Evolutionary conservation across 37 sponge, comb jelly and placozoan species (phyloP), one percentile per base, ranked within the genome.

Genomic region (Eunapius fragilis): DNA sequence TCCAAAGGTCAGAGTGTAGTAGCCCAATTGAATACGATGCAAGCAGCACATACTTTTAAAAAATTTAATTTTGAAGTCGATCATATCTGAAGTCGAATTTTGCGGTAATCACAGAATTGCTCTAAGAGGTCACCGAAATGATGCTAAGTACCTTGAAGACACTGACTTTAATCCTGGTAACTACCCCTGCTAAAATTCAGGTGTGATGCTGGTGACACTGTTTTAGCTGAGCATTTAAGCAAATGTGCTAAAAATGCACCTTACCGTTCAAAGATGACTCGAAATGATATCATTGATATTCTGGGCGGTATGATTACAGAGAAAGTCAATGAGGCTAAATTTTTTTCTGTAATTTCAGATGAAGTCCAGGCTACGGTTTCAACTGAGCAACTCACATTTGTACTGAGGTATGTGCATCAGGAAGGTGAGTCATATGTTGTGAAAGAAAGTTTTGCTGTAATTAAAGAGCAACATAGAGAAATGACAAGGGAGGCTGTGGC

Each of bases 401-500:
- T 83, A 35, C 30, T 87, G 74, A 81, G 87, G 50, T 91, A 67
- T 87, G 92, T 91, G 81, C 81, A 84, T 68, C 74, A 83, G 3
- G 30, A 71, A 67, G 85, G 49, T 30, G 85, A 75, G 37, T 74
- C 35, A 67, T 72, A 67, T 75, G 36, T 84, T 84, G 76, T 67
- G 77, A 72, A 84, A 33, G 81, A 80, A 68, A 80, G 34, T 67
- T 80, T 67, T 27, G 33, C 68, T 80, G 47, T 4, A 45, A 11
- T 45, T 45, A 80, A 80, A 68, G 76, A 80, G 81, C 85, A 76
- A 35, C 85, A 89, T 76, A 48, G 77, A 37, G 90, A 85, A 82
- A 85, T 82, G 72, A 82, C 87, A 49, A 87, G 92, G 36, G 50
- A 76, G 47, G 83, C 78, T 47, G n/a, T 91, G 49, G 92, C 92